Evolutionary conservation across 2,797 vertebrate genomes (phyloP).

Genomic region (Selene dorsalis): DNA sequence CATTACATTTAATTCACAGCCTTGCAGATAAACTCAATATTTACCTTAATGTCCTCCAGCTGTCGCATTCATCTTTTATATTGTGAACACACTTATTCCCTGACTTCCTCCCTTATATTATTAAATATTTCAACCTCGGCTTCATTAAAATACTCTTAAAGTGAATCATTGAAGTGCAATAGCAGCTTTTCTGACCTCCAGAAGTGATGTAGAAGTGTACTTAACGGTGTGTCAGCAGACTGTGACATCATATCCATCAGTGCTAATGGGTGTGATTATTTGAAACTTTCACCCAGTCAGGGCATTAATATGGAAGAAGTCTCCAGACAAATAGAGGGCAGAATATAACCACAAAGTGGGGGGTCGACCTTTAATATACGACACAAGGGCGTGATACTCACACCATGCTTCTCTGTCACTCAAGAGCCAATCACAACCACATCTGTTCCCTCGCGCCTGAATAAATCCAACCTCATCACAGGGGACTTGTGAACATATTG

Average conservation of each 20-base stretch:
- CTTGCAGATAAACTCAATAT: conserved; percentile 33
- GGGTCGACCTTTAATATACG: not conserved
- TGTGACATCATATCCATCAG: not conserved
- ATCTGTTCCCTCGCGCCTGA: too few relatives aligned
- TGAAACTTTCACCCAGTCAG: not conserved
- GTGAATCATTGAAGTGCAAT: not conserved
- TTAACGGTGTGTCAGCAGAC: not conserved
- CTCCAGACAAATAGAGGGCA: not conserved
- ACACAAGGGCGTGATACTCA: not conserved
- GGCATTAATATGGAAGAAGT: not conserved
- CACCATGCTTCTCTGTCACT: too few relatives aligned
- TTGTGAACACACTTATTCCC: not conserved
- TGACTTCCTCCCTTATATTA: not conserved
- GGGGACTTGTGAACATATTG: too few relatives aligned
- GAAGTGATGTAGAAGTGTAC: not conserved
- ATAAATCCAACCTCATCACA: too few relatives aligned
- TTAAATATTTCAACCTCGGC: conserved; percentile 11
- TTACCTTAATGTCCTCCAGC: conserved; percentile 35
- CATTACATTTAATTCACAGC: conserved; percentile 18
- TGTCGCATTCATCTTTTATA: conserved; percentile 38
- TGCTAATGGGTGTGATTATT: not conserved
- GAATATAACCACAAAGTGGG: not conserved
- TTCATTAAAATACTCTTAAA: conserved; percentile 19
- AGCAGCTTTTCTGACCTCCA: not conserved
- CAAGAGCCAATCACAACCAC: too few relatives aligned